Percentiles rank a stretch among this genome's conserved stretches.
These are phyloP conservation scores for Nannobrachium achirus DNA, from an alignment of 2,113 vertebrate species.

Conservation along the genomic window DNA sequence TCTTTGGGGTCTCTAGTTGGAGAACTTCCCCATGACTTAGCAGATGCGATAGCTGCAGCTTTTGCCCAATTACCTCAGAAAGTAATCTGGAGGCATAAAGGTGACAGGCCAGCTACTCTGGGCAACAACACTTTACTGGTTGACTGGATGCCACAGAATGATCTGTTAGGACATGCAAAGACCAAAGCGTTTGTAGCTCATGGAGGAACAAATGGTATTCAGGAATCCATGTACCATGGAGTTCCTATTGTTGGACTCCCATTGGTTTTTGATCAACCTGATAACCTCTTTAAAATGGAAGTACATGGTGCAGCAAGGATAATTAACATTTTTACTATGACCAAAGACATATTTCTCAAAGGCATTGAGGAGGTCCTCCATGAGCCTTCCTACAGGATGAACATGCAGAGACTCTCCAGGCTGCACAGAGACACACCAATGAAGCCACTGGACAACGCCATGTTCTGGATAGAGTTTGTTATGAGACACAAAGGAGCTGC, in stretches of 20 bases:
- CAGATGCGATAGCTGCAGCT: no score
- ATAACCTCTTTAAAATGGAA: slow-evolving; percentile 67
- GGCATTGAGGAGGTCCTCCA: background rate
- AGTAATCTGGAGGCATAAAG: no score
- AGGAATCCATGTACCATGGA: slow-evolving; percentile 75
- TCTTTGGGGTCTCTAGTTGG: slow-evolving; percentile 77
- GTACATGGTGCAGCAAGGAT: slow-evolving; percentile 38
- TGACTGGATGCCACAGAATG: no score
- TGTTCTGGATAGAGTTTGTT: slow-evolving; percentile 18
- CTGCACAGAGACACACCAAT: no score
- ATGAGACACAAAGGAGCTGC: slow-evolving; percentile 47
- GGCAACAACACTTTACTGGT: no score
- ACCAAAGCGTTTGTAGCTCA: no score
- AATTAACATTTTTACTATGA: slow-evolving; percentile 37
- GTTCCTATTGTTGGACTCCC: slow-evolving; percentile 70
- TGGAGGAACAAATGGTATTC: slow-evolving; percentile 72
- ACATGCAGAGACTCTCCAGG: no score
- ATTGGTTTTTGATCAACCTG: slow-evolving; percentile 67
- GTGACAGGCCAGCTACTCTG: no score
- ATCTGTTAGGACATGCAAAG: no score
- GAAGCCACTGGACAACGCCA: no score
- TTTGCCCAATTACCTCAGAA: no score
- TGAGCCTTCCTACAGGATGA: no score
- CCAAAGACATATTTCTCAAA: slow-evolving; percentile 9
- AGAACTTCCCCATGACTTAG: slow-evolving; percentile 64